Percentiles rank a stretch among this genome's conserved stretches.
Conservation (phyloP, 2,113 vertebrate species). For the Channa maculata region DNA sequence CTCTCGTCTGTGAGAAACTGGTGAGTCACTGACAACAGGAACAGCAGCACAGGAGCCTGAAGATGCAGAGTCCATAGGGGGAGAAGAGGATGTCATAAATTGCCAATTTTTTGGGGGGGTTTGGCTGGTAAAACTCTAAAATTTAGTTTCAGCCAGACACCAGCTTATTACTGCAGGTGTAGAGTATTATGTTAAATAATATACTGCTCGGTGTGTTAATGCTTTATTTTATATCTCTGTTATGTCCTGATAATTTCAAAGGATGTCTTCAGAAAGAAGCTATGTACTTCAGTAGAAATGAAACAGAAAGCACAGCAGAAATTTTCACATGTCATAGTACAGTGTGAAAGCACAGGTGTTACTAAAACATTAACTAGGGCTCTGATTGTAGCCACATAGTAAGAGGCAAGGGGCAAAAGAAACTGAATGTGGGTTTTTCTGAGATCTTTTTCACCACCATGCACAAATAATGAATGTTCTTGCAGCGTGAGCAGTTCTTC, state of each 20-base stretch:
- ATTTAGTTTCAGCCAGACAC: background rate
- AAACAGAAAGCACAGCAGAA: background rate
- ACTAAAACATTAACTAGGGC: too few species aligned
- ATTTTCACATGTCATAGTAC: background rate
- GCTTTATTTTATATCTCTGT: background rate
- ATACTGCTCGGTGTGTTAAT: background rate
- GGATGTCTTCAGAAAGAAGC: background rate
- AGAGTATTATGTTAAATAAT: too few species aligned
- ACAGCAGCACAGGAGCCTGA: conserved; percentile 43
- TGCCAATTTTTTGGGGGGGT: background rate
- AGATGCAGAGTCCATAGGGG: conserved; percentile 17
- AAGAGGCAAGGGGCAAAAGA: too few species aligned
- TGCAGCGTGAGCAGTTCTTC: too few species aligned
- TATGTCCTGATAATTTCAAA: background rate
- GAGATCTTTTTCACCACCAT: too few species aligned
- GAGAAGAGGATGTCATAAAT: conserved; percentile 1
- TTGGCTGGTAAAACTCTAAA: background rate
- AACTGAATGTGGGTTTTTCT: too few species aligned
- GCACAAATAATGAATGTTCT: too few species aligned
- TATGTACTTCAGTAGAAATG: background rate
- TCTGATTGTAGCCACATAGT: too few species aligned
- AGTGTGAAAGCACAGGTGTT: too few species aligned
- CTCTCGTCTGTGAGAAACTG: conserved; percentile 41
- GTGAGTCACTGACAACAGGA: conserved; percentile 71
- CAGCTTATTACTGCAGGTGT: background rate